Conservation (phyloP, 2,888 invertebrate species). For the Oligia latruncula region DNA sequence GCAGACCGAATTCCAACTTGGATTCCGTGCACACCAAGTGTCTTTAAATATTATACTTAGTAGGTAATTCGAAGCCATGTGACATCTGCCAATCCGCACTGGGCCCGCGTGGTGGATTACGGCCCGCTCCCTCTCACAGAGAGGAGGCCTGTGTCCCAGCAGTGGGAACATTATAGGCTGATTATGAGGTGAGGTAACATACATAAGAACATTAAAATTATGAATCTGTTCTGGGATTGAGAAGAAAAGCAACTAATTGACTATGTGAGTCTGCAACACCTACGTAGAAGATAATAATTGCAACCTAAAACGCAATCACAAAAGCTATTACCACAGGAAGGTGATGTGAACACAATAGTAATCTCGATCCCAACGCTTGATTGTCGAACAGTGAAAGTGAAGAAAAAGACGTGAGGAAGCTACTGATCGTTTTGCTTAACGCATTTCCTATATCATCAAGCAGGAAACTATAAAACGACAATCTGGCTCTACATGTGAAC, state of each 20-base stretch:
- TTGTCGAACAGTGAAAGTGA: constrained; percentile 81
- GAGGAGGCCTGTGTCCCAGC: too few relatives aligned
- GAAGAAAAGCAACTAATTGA: constrained; percentile 6
- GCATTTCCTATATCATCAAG: constrained; percentile 59
- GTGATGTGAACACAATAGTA: constrained; percentile 72
- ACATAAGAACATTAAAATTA: not conserved
- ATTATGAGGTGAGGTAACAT: too few relatives aligned
- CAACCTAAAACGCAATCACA: constrained; percentile 38
- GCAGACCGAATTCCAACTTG: constrained; percentile 5
- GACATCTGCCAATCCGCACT: too few relatives aligned
- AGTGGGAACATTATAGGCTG: too few relatives aligned
- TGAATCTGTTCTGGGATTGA: not conserved
- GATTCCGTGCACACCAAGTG: not conserved
- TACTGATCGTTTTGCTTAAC: constrained; percentile 70
- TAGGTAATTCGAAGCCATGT: too few relatives aligned
- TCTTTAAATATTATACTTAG: not conserved
- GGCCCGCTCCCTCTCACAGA: too few relatives aligned
- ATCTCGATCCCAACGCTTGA: constrained; percentile 66
- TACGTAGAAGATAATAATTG: constrained; percentile 9
- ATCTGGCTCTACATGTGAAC: constrained; percentile 47
- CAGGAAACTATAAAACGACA: constrained; percentile 51
- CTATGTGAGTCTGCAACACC: not conserved
- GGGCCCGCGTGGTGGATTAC: too few relatives aligned
- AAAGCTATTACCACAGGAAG: constrained; percentile 59
- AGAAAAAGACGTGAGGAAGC: constrained; percentile 77